Percentiles rank a stretch among this genome's conserved stretches.
phyloP scores from a whole-genome alignment of 1,140 invertebrate species.

The Ceratosolen solmsi region DNA sequence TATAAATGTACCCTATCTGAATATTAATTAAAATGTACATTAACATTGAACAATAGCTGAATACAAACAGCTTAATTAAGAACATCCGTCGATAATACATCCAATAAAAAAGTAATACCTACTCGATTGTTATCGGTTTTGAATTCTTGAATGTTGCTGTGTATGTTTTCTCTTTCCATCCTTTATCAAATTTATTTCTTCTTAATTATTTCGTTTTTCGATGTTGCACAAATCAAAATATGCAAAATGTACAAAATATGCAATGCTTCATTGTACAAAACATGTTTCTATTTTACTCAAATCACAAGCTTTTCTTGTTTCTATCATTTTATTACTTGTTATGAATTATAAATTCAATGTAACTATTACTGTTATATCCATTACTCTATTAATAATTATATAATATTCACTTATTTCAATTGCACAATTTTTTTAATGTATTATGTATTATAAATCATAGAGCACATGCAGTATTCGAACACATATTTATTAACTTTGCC shows the following conservation, averaged over 20 bases:
- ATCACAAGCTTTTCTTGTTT: background rate
- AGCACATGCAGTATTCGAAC: background rate
- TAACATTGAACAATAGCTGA: no score
- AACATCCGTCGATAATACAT: no score
- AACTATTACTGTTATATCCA: background rate
- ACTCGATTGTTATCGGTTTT: no score
- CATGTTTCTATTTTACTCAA: background rate
- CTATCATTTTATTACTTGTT: no score
- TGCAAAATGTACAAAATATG: background rate
- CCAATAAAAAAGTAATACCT: no score
- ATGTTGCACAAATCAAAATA: no score
- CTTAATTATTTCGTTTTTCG: no score
- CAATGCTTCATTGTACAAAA: background rate
- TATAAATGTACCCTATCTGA: no score
- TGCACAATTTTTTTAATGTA: background rate
- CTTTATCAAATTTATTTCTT: background rate
- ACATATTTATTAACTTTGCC: no score
- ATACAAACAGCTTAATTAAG: no score
- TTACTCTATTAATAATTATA: background rate
- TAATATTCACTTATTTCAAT: background rate
- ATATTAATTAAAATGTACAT: no score
- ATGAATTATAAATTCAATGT: background rate
- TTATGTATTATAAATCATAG: background rate
- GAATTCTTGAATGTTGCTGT: no score
- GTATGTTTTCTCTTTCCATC: background rate